Evolutionary conservation across 2,113 vertebrate species (phyloP), one percentile per base, ranked within the genome.

Genomic region (Macroglossus sobrinus): DNA sequence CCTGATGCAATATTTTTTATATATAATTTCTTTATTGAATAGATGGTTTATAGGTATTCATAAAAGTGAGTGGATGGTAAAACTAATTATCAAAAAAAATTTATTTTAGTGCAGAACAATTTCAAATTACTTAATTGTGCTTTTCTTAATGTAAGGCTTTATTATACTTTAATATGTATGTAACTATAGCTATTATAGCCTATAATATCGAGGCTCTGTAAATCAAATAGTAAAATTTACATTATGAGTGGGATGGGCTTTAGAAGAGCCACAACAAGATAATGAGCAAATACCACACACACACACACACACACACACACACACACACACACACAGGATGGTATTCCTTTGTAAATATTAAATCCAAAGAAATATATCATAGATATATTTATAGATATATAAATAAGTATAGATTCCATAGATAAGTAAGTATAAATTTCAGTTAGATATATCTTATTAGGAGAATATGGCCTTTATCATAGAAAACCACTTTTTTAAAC

Each of bases 151-250:
- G 15, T 35, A 64, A 38, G 57, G 22, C 22, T 61, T 97, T 97
- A 84, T 68, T 84, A 35, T 30, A 5, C 4, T 26, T 92, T 92
- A 57, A 82, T 14, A 7, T 53, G 33, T 9, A 90, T 63, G 18
- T 91, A 2, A 0, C 18, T 84, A 4, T 3, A 69, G 9, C 4
- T 12, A 86, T 53, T 76, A 53, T 0, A 21, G 40, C 0, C 4
- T 75, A 38, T 72, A 35, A 97, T 96, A 3, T 84, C 26, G 98
- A 96, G 15, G 97, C 87, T 75, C 64, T 82, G n/a, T 47, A 35
- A 93, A 79, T 3, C 85, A 91, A 61, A 10, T 63, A 84, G 40
- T 11, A 13, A 90, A 68, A 55, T 45, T 97, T 95, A 38, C 2
- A 35, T 85, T 35, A 81, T 30, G 59, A 76, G 0, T 2, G 19